Evolutionary conservation across 2,888 invertebrate species (phyloP).

Genomic region (Cosmia trapezina): DNA sequence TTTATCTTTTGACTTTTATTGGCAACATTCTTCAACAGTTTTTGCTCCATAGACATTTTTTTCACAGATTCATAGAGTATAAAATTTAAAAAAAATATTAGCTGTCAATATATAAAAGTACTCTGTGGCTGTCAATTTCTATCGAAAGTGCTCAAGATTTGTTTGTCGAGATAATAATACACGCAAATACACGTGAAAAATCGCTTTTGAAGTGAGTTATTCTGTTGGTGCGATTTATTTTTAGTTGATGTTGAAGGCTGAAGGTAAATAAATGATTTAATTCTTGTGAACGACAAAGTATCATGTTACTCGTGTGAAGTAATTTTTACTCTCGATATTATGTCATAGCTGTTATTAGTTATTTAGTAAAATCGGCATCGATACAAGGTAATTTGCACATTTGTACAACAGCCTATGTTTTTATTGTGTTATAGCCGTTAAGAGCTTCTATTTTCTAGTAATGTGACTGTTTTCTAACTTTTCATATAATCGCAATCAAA

Average conservation of each 20-base stretch:
- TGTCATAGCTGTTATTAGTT: conserved; percentile 89
- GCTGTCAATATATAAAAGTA: no score
- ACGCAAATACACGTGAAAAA: conserved; percentile 64
- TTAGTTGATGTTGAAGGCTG: conserved; percentile 45
- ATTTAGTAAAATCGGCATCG: conserved; percentile 51
- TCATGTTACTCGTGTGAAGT: conserved; percentile 84
- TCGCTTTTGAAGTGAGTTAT: conserved; percentile 21
- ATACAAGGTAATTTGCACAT: conserved; percentile 47
- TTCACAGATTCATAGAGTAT: background rate
- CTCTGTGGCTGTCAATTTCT: conserved; percentile 28
- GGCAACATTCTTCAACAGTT: conserved; percentile 21
- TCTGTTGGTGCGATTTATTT: conserved; percentile 45
- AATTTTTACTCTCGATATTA: conserved; percentile 85
- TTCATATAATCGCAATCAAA: background rate
- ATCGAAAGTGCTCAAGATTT: conserved; percentile 39
- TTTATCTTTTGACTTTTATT: background rate
- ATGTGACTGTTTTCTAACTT: background rate
- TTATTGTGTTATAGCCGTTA: background rate
- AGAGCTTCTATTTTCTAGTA: background rate
- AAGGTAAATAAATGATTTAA: conserved; percentile 59
- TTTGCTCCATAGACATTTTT: conserved; percentile 3
- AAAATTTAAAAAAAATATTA: background rate
- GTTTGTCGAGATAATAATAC: conserved; percentile 58
- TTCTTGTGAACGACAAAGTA: conserved; percentile 67
- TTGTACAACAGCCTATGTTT: conserved; percentile 2